A percentile compares a stretch with the other conserved stretches of the same genome.
phyloP scores from a whole-genome alignment of 2,797 vertebrate species.

The Meriones psammophilus region DNA sequence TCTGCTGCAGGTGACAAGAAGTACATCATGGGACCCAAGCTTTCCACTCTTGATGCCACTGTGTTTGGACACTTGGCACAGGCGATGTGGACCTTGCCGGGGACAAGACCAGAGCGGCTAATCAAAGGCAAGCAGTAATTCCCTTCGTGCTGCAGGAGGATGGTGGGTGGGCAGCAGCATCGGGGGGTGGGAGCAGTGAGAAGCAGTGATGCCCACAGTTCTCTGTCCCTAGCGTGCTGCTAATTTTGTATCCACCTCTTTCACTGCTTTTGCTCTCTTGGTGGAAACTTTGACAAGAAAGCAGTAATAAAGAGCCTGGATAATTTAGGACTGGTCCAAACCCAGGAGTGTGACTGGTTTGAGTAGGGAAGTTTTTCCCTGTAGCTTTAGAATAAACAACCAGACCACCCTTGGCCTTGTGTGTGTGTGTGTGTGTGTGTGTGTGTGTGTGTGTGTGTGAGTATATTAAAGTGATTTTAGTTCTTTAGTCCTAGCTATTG shows the following conservation, averaged over 20 bases:
- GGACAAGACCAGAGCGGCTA: slow-evolving; percentile 95
- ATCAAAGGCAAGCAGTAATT: slow-evolving; percentile 93
- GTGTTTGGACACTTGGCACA: slow-evolving; percentile 98
- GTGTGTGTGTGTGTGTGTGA: accelerated
- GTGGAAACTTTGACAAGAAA: background rate
- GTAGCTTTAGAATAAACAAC: background rate
- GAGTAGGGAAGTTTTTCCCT: background rate
- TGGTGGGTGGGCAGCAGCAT: background rate
- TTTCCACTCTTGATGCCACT: slow-evolving; percentile 97
- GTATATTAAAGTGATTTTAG: background rate
- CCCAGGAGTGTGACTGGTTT: background rate
- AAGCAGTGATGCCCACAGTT: background rate
- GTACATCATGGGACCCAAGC: slow-evolving; percentile 97
- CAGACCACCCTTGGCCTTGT: background rate
- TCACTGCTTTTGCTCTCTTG: background rate
- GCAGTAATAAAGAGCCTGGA: background rate
- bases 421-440: accelerated
- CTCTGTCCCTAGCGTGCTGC: background rate
- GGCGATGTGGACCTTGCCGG: slow-evolving; percentile 98
- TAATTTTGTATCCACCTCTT: background rate
- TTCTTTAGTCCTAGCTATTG: slow-evolving; percentile 18
- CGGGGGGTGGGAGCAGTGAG: background rate
- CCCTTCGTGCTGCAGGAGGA: background rate
- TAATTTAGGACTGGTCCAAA: background rate
- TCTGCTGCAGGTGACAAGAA: slow-evolving; percentile 95